Evolutionary conservation across 2,113 vertebrate genomes (phyloP).

Genomic region (Rhinolophus sinicus): DNA sequence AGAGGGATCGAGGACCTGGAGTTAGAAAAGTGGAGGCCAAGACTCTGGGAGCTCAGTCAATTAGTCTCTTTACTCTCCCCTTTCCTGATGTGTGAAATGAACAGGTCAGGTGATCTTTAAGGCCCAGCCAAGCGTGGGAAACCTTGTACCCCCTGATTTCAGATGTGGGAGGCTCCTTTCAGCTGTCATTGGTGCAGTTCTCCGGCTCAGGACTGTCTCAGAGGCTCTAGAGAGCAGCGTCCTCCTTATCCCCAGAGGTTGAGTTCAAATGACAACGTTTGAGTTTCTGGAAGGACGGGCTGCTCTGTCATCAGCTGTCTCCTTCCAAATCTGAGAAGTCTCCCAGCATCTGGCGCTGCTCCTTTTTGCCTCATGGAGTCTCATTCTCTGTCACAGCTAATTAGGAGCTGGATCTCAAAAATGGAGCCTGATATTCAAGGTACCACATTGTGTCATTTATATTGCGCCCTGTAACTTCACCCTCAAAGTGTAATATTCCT

Average conservation of each 20-base stretch:
- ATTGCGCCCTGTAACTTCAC: background rate
- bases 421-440: background rate
- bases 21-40: background rate
- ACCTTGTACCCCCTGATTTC: fast-evolving
- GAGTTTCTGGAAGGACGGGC: background rate
- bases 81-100: background rate
- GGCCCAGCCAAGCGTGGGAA: background rate
- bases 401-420: background rate
- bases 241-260: constrained; percentile 9
- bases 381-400: background rate
- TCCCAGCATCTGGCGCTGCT: background rate
- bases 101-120: background rate
- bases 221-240: background rate
- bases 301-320: background rate
- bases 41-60: background rate
- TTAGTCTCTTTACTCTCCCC: background rate
- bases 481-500: background rate
- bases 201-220: fast-evolving
- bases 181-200: background rate
- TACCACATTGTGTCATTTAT: background rate
- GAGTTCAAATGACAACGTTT: background rate
- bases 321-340: background rate
- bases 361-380: constrained; percentile 11
- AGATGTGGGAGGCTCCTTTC: fast-evolving
- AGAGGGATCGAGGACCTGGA: background rate